These are phyloP conservation scores for Dynastes maya DNA, from an alignment of 2,888 invertebrate species.

Conservation along the genomic window DNA sequence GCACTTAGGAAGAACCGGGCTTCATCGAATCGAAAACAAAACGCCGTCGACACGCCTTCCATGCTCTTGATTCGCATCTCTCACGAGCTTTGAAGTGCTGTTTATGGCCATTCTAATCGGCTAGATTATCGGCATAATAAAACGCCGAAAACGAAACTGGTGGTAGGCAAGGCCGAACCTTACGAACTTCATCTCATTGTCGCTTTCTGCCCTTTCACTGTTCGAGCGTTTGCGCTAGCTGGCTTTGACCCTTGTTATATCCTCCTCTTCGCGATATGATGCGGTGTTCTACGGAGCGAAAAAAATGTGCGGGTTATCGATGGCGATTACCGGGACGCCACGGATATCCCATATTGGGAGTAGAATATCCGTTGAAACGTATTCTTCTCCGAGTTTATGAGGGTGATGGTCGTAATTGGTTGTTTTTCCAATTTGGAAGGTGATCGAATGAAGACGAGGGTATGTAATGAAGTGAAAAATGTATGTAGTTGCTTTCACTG, in stretches of 20 bases:
- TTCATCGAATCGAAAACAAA: no score
- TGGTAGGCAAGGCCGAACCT: no score
- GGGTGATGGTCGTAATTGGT: constrained; percentile 2
- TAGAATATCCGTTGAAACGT: background rate
- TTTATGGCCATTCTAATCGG: constrained; percentile 25
- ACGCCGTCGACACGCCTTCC: background rate
- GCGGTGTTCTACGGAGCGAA: constrained; percentile 1
- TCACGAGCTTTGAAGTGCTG: constrained; percentile 20
- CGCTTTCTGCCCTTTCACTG: no score
- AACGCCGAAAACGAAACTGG: background rate
- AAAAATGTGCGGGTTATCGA: constrained; percentile 6
- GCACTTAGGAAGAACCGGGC: no score
- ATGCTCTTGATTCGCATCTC: background rate
- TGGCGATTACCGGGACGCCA: constrained; percentile 5
- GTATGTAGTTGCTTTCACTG: no score
- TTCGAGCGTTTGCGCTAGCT: no score
- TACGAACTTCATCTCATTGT: no score
- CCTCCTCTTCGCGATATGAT: no score
- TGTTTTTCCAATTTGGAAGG: background rate
- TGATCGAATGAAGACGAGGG: no score
- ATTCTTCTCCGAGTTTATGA: background rate
- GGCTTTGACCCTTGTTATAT: no score
- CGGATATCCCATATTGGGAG: constrained; percentile 4
- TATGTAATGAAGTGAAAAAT: no score
- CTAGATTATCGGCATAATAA: constrained; percentile 32